Evolutionary conservation across 2,888 invertebrate genomes (phyloP).

Genomic region (Falcaria lacertinaria): DNA sequence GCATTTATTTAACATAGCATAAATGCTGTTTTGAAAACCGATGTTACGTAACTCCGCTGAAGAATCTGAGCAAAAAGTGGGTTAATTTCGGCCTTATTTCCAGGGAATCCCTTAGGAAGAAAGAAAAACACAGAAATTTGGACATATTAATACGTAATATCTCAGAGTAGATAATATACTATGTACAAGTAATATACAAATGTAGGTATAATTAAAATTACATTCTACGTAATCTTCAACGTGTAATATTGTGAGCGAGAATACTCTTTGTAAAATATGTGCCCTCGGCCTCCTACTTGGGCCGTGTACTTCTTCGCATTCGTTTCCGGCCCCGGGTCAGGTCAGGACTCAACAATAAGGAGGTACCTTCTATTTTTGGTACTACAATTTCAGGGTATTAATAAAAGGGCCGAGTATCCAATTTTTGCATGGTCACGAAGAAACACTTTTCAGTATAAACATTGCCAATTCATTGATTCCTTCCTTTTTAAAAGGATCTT

Average conservation of each 20-base stretch:
- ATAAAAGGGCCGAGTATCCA: background rate
- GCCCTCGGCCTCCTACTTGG: constrained; percentile 28
- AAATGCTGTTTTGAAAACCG: no score
- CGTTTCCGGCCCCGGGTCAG: constrained; percentile 17
- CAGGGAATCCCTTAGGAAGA: no score
- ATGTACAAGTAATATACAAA: no score
- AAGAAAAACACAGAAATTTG: no score
- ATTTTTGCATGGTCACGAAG: background rate
- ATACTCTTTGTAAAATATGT: constrained; percentile 26
- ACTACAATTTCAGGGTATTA: background rate
- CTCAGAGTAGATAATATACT: no score
- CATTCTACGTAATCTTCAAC: no score
- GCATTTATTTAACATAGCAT: no score
- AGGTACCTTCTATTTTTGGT: background rate
- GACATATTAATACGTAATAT: no score
- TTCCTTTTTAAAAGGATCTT: background rate
- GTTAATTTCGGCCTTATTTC: no score
- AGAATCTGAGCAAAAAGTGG: no score
- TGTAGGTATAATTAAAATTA: no score
- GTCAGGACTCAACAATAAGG: constrained; percentile 5
- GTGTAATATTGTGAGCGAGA: background rate
- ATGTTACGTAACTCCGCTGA: no score
- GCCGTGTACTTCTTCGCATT: constrained; percentile 35
- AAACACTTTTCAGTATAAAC: background rate
- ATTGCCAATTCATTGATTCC: background rate